A percentile compares a stretch with the other conserved stretches of the same genome.
phyloP scores from a whole-genome alignment of 2,797 vertebrate genomes.

The Lacerta bilineata region DNA sequence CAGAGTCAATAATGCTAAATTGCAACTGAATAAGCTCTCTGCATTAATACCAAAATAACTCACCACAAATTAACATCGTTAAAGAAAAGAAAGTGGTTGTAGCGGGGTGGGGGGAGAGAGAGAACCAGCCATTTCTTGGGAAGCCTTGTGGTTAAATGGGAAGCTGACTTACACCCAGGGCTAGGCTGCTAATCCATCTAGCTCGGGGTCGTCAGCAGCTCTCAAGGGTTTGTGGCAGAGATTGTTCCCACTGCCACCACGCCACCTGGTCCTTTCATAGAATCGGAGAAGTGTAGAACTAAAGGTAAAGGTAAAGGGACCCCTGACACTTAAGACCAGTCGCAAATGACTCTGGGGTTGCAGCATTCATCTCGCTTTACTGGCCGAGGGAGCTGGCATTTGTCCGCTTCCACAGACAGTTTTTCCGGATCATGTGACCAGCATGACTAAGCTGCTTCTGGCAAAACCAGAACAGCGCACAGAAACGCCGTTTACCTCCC shows the following conservation, averaged over 20 bases:
- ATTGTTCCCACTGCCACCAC: neutral
- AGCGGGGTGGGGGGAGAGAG: accelerated
- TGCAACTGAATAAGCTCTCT: conserved; percentile 42
- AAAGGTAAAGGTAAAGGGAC: too few relatives aligned
- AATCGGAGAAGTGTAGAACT: too few relatives aligned
- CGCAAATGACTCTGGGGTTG: too few relatives aligned
- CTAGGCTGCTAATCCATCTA: neutral
- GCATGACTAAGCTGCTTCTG: too few relatives aligned
- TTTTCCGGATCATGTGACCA: too few relatives aligned
- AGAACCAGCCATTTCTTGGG: conserved; percentile 37
- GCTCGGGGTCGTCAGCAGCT: neutral
- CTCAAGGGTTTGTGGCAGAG: neutral
- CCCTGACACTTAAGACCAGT: too few relatives aligned
- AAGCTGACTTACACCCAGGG: neutral
- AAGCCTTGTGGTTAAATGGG: conserved; percentile 24
- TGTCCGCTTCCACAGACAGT: too few relatives aligned
- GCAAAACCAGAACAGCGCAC: too few relatives aligned
- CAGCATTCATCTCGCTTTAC: too few relatives aligned
- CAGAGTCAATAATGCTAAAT: conserved; percentile 61
- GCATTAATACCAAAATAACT: conserved; percentile 68
- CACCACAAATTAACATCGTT: conserved; percentile 50
- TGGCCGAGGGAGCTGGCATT: too few relatives aligned
- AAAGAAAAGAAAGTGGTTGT: neutral
- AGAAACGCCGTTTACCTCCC: too few relatives aligned
- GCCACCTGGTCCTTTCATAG: neutral